Conservation (phyloP, 2,113 vertebrate species). For the Corythaixoides concolor region DNA sequence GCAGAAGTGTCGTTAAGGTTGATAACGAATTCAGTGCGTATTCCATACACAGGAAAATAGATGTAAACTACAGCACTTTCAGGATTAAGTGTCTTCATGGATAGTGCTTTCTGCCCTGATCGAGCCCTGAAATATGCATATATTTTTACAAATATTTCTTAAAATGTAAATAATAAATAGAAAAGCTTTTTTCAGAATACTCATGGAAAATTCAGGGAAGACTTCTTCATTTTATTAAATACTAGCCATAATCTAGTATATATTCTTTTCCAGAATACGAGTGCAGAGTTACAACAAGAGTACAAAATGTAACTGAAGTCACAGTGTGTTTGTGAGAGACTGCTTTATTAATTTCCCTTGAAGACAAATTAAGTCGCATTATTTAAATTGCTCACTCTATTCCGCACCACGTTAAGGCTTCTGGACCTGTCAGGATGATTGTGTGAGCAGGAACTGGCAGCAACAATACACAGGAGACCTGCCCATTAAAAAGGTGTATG, state of each 20-base stretch:
- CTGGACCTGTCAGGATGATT: constrained; percentile 1
- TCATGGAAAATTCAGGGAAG: neutral
- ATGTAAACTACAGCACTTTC: neutral
- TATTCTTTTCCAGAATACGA: neutral
- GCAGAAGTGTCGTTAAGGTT: neutral
- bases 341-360: constrained; percentile 64
- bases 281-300: neutral
- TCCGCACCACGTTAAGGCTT: constrained; percentile 22
- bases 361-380: constrained; percentile 38
- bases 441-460: constrained; percentile 3
- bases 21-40: neutral
- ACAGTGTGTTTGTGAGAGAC: neutral
- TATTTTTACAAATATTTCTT: neutral
- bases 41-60: neutral
- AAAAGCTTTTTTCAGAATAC: neutral
- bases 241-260: neutral
- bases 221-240: neutral
- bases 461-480: neutral
- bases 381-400: constrained; percentile 58
- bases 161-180: neutral
- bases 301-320: constrained; percentile 1
- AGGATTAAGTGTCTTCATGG: neutral
- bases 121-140: neutral
- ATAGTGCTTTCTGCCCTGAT: neutral
- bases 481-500: neutral